Evolutionary conservation across 2,888 invertebrate species (phyloP).

Genomic region (Lasioglossum marginatum): DNA sequence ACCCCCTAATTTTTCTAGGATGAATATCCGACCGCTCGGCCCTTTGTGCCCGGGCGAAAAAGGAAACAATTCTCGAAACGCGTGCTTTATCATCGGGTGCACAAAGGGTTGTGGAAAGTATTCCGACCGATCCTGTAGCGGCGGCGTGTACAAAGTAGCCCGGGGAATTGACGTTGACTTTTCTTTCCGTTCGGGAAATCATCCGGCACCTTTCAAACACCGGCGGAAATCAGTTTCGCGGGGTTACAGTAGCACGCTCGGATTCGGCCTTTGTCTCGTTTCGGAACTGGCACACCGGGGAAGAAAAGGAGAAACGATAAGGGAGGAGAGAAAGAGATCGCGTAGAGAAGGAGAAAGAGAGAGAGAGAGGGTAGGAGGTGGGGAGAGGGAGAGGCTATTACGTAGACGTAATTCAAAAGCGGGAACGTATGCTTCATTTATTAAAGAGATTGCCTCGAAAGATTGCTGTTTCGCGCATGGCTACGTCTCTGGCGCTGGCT

Average conservation of each 20-base stretch:
- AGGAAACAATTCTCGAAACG: slow-evolving; percentile 1
- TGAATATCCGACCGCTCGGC: slow-evolving; percentile 4
- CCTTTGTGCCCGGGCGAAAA: not conserved
- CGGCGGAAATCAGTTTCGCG: slow-evolving; percentile 49
- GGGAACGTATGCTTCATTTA: slow-evolving; percentile 81
- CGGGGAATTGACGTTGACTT: slow-evolving; percentile 27
- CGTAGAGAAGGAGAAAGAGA: not conserved
- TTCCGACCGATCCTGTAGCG: not conserved
- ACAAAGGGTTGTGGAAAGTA: not conserved
- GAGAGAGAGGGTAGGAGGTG: not conserved
- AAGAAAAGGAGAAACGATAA: slow-evolving; percentile 62
- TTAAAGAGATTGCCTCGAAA: slow-evolving; percentile 83
- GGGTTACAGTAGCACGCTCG: slow-evolving; percentile 47
- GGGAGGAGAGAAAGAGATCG: not conserved
- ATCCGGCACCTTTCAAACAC: slow-evolving; percentile 21
- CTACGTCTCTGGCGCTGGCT: slow-evolving; percentile 73
- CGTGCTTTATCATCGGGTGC: slow-evolving; percentile 1
- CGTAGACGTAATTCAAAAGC: slow-evolving; percentile 78
- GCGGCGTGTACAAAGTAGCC: not conserved
- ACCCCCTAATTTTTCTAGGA: slow-evolving; percentile 6
- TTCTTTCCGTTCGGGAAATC: slow-evolving; percentile 22
- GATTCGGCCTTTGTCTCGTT: slow-evolving; percentile 57
- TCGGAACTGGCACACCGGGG: slow-evolving; percentile 62
- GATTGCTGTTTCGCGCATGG: slow-evolving; percentile 82
- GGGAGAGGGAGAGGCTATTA: slow-evolving; percentile 72